Conservation (phyloP, 2,888 invertebrate species). For the Cremastinae sp. region DNA sequence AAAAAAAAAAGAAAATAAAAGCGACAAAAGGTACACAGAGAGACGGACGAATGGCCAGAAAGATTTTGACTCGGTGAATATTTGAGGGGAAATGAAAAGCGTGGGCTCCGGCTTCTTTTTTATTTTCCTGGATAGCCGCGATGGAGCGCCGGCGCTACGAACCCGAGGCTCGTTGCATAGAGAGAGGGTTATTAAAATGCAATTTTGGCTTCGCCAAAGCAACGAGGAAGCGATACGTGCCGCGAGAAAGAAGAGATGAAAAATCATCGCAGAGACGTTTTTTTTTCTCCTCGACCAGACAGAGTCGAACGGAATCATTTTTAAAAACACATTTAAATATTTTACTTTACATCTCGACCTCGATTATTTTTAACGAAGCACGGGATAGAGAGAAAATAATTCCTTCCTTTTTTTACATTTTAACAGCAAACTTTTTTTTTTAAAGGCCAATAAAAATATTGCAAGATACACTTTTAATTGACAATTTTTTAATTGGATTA, state of each 20-base stretch:
- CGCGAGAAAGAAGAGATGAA: conserved; percentile 9
- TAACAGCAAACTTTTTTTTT: too few species aligned
- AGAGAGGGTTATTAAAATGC: conserved; percentile 66
- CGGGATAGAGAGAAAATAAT: too few species aligned
- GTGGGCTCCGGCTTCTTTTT: conserved; percentile 38
- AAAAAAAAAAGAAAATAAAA: conserved; percentile 15
- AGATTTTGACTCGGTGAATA: conserved; percentile 55
- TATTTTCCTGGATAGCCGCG: conserved; percentile 8
- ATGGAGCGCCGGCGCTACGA: conserved; percentile 26
- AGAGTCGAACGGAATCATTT: too few species aligned
- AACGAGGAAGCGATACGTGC: conserved; percentile 33
- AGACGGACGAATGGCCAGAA: conserved; percentile 46
- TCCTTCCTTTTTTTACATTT: too few species aligned
- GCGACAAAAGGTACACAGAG: conserved; percentile 11
- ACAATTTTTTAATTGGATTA: too few species aligned
- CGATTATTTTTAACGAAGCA: too few species aligned
- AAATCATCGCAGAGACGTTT: background rate
- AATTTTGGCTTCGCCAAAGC: conserved; percentile 58
- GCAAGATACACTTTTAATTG: too few species aligned
- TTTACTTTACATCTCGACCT: too few species aligned
- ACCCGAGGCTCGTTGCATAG: conserved; percentile 61
- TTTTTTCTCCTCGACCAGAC: conserved; percentile 27
- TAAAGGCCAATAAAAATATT: too few species aligned
- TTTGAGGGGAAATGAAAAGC: conserved; percentile 55
- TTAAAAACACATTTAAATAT: too few species aligned